phyloP scores from a whole-genome alignment of 2,113 vertebrate species.

The Ammodytes dubius region DNA sequence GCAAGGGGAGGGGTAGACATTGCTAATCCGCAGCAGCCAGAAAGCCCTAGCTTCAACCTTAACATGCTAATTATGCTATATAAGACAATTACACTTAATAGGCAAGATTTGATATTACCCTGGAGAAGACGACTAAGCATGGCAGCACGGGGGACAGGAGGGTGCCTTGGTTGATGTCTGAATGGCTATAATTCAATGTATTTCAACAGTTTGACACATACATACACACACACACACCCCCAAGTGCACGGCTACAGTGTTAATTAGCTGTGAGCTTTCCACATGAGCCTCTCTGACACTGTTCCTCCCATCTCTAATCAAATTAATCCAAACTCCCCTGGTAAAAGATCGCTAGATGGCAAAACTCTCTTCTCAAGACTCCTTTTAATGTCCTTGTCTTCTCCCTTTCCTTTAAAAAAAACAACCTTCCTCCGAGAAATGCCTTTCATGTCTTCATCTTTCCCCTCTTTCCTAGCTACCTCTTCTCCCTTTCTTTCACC shows the following conservation, averaged over 20 bases:
- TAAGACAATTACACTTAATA: slow-evolving; percentile 42
- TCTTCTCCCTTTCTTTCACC: not conserved
- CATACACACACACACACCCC: slow-evolving; percentile 15
- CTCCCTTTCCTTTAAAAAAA: not conserved
- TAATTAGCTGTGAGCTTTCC: slow-evolving; percentile 75
- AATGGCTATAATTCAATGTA: slow-evolving; percentile 55
- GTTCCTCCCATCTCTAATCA: slow-evolving; percentile 64
- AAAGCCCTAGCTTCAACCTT: slow-evolving; percentile 10
- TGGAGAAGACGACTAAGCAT: slow-evolving; percentile 26
- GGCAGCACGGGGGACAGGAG: not conserved
- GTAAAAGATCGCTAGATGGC: slow-evolving; percentile 1
- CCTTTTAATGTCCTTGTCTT: slow-evolving; percentile 27
- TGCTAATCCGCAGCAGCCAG: slow-evolving; percentile 49
- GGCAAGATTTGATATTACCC: slow-evolving; percentile 44
- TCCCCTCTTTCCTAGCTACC: not conserved
- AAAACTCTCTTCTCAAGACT: slow-evolving; percentile 20
- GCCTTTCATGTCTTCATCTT: slow-evolving; percentile 1
- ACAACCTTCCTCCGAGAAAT: not conserved
- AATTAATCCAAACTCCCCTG: slow-evolving; percentile 71
- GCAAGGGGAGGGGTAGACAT: slow-evolving; percentile 31
- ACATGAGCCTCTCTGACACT: slow-evolving; percentile 60
- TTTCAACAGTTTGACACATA: slow-evolving; percentile 52
- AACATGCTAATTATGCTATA: slow-evolving; percentile 49
- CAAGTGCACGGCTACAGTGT: slow-evolving; percentile 47
- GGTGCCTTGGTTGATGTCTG: slow-evolving; percentile 18